A percentile compares a stretch with the other conserved stretches of the same genome.
phyloP scores from a whole-genome alignment of 2,888 invertebrate genomes.

The Caenorhabditis sp. region DNA sequence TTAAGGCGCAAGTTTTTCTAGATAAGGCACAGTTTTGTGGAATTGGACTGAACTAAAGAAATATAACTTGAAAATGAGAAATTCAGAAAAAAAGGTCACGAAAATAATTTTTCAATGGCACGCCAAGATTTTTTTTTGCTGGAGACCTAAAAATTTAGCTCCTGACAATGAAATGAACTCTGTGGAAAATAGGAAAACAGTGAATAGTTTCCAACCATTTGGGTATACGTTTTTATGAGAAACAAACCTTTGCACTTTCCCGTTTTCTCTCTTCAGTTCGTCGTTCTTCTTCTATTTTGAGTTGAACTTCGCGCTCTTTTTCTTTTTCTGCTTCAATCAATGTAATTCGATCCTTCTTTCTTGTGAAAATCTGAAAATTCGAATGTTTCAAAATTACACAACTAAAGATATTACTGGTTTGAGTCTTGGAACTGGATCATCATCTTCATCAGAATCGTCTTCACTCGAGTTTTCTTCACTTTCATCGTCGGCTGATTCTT shows the following conservation, averaged over 20 bases:
- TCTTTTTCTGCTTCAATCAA: conserved; percentile 92
- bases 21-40: too few species aligned
- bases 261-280: conserved; percentile 86
- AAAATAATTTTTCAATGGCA: too few species aligned
- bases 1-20: too few species aligned
- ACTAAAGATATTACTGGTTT: conserved; percentile 72
- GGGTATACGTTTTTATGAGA: too few species aligned
- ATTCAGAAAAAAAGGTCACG: too few species aligned
- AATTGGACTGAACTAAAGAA: too few species aligned
- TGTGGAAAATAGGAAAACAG: too few species aligned
- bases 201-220: too few species aligned
- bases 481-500: conserved; percentile 49
- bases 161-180: too few species aligned
- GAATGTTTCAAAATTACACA: background rate
- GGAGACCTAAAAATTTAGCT: too few species aligned
- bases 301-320: conserved; percentile 83
- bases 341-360: conserved; percentile 82
- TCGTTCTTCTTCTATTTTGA: conserved; percentile 83
- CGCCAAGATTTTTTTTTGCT: too few species aligned
- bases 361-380: conserved; percentile 69
- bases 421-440: conserved; percentile 72
- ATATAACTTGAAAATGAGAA: too few species aligned
- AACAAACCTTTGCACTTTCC: conserved; percentile 79
- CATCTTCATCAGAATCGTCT: conserved; percentile 72
- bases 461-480: conserved; percentile 54